phyloP scores from a whole-genome alignment of 2,888 invertebrate species.

The Lasioglossum oenotherae region DNA sequence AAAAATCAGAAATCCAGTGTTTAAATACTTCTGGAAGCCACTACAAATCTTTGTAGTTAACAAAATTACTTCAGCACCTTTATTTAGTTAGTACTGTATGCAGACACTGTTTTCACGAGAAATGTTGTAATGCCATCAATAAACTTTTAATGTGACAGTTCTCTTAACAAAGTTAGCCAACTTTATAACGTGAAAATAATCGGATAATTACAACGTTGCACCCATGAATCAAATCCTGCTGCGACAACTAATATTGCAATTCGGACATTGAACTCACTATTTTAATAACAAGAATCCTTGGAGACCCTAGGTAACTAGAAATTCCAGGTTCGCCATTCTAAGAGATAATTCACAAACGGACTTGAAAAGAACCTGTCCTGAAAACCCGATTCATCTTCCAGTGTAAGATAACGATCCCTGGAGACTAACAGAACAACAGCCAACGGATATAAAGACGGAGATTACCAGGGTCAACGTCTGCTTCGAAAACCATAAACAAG shows the following conservation, averaged over 20 bases:
- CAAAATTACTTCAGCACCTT: not conserved
- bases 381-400: slow-evolving; percentile 4
- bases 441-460: slow-evolving; percentile 14
- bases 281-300: not conserved
- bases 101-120: not conserved
- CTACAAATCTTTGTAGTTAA: not conserved
- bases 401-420: slow-evolving; percentile 20
- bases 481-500: slow-evolving; percentile 21
- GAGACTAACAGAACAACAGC: slow-evolving; percentile 13
- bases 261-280: not conserved
- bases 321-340: slow-evolving; percentile 8
- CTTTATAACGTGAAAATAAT: not conserved
- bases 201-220: not conserved
- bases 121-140: not conserved
- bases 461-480: slow-evolving; percentile 21
- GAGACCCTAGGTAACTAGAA: not conserved
- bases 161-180: not conserved
- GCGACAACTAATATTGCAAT: not conserved
- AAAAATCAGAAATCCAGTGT: not conserved
- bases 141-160: not conserved
- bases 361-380: slow-evolving; percentile 7
- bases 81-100: not conserved
- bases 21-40: not conserved
- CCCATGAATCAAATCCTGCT: not conserved
- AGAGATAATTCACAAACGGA: slow-evolving; percentile 7